Evolutionary conservation across 2,888 invertebrate species (phyloP), one percentile per base, ranked within the genome.

Genomic region (Horisme vitalbata): DNA sequence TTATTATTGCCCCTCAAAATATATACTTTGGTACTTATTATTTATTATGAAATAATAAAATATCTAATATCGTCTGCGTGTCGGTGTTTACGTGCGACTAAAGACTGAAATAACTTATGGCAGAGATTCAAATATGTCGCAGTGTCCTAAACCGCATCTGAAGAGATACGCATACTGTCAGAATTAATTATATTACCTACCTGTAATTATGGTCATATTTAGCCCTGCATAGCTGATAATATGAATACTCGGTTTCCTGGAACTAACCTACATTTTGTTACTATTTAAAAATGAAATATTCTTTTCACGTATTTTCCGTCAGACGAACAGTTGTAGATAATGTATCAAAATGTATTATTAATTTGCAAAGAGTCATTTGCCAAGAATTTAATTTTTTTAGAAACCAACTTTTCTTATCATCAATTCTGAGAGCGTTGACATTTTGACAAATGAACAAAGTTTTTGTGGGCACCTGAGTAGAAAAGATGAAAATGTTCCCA

Each of bases 91-190:
- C 86, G 83, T 72, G 75, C 73, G 68, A 56, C 71, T 55, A 63
- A 50, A 45, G 71, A 74, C 80, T 56, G 75, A 68, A 89, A 89
- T 89, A 89, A 63, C 71, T 71, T 57, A 79, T 89, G 89, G 89
- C 89, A 88, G 74, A 72, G 88, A 73, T 86, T 89, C 89, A 89
- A 88, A 88, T 88, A 89, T 88, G 89, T 88, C 86, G 80, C 77
- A 57, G 71, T 76, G 77, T 78, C 79, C 76, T 71, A 79, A 79
- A 78, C 75, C 74, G 68, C 72, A 77, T 76, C 75, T 74, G 64
- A 63, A 59, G 71, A 69, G 59, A 71, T 74, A 75, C 62, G 34
- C 71, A 60, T 63, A 66, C 67, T 73, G 69, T 71, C 72, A 70
- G 60, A 68, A 64, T 67, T 67, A 68, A 68, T 5, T 67, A 59